Base-by-base conservation (phyloP, 2,888 invertebrate species). In the Amphipoea oculea region DNA sequence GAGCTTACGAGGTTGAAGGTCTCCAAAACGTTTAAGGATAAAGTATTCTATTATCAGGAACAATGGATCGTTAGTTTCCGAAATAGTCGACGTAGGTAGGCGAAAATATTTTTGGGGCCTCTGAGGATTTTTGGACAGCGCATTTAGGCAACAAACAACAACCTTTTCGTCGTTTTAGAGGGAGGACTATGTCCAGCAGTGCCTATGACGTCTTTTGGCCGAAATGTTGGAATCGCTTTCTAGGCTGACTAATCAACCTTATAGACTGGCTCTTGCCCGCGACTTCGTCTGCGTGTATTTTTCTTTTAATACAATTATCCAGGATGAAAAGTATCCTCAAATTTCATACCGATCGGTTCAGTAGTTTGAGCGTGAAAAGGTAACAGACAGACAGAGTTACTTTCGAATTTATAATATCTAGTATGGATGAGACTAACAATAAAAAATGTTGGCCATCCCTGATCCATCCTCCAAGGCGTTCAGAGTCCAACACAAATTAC, bases 51-150 rank as follows among this genome's bases (percentile, higher is more conserved):
- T 54, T 69, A 83, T 51, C 84, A 76, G 62, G 23, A 57, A 87
- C 87, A 84, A 84, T 84, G 51, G 84, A 40, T 78, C 51, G 70
- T 87, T 87, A 68, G 87, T 65, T 65, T 63, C 73, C 66, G n/a
- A 73, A 86, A 83, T 70, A 66, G 85, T 69, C 51, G 7, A 48
- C 23, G 36, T 23, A 2, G 5, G 54, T 65, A 11, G 17, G 40
- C 36, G 51, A 63, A 69, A 81, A 51, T 72, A 60, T 69, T 73
- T 45, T 57, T 73, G 40, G 48, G 70, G 78, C 73, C 79, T 20
- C 60, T 63, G 4, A n/a, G 17, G n/a, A 6, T n/a, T 36, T 40
- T 29, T 20, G 23, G n/a, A 42, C 42, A 40, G 29, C 7, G 14
- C 11, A 81, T 81, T 66, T 23, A n/a, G 29, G 9, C 20, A 40